phyloP scores from a whole-genome alignment of 2,797 vertebrate species.

The Sebastes jordani region DNA sequence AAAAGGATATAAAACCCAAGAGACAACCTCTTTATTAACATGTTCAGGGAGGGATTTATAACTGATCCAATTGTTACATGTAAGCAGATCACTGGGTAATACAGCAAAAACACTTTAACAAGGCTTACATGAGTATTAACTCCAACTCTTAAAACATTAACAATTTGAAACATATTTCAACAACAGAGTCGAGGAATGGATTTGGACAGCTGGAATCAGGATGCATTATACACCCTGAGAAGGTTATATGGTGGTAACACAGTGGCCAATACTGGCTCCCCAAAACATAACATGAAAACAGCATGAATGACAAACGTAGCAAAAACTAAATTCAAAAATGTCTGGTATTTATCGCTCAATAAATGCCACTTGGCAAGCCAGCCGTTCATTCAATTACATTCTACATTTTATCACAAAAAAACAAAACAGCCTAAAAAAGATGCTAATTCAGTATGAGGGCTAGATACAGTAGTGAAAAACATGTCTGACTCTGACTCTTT shows the following conservation, averaged over 20 bases:
- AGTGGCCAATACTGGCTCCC: neutral
- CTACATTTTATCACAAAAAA: neutral
- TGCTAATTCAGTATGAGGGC: neutral
- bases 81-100: neutral
- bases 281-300: neutral
- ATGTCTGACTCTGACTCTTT: neutral
- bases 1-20: neutral
- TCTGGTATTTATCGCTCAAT: neutral
- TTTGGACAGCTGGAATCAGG: neutral
- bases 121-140: neutral
- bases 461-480: neutral
- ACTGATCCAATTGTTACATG: neutral
- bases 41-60: neutral
- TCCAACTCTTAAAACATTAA: neutral
- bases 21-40: slow-evolving; percentile 8
- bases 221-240: neutral
- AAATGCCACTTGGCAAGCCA: neutral
- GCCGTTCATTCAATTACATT: neutral
- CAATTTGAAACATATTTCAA: neutral
- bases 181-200: neutral
- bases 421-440: neutral
- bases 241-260: neutral
- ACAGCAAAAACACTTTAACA: neutral
- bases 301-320: neutral
- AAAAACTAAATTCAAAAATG: neutral